Evolutionary conservation across 2,797 vertebrate genomes (phyloP), one percentile per base, ranked within the genome.

Genomic region (Coluber constrictor): DNA sequence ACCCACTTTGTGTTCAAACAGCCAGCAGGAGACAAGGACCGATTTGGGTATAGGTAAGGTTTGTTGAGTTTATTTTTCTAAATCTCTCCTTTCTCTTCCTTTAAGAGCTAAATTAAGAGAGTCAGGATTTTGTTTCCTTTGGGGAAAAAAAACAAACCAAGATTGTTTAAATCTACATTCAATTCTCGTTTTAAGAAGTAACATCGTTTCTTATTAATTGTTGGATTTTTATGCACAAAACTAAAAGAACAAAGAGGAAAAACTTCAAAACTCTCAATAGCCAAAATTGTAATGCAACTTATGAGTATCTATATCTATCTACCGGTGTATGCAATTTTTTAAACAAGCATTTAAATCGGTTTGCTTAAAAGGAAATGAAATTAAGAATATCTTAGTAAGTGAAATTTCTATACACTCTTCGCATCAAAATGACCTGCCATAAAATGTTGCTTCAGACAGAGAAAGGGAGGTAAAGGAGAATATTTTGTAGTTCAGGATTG

Each of bases 131-230:
- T 43, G 1, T 79, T 43, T 43, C 37, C 20, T 79, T 43, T 79
- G 74, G n/a, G n/a, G 5, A 4, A 1, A 5, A 1, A 5, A 4
- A 6, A 43, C 47, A 70, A 2, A 3, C 32, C 8, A 23, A 11
- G 9, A 18, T 79, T 43, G 9, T 83, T 43, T 43, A 83, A 83
- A 23, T 25, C 74, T 83, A 25, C 9, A 2, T 83, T 47, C 37
- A 47, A 25, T 79, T 23, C 20, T 43, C 7, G 0, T 83, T 83
- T 83, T 83, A 43, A 47, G 10, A 83, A 83, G 74, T 25, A 83
- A n/a, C n/a, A 47, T 25, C 2, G 2, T 83, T 43, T 83, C 74
- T 83, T 43, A 43, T 47, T 20, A 25, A 5, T 47, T 47, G 23
- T 43, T 43, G 37, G 3, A 47, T 83, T 23, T 47, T 47, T 83